Percentiles rank a stretch among this genome's conserved stretches.
Evolutionary conservation across 2,888 invertebrate species (phyloP).

Genomic region (Chloromyia formosa): DNA sequence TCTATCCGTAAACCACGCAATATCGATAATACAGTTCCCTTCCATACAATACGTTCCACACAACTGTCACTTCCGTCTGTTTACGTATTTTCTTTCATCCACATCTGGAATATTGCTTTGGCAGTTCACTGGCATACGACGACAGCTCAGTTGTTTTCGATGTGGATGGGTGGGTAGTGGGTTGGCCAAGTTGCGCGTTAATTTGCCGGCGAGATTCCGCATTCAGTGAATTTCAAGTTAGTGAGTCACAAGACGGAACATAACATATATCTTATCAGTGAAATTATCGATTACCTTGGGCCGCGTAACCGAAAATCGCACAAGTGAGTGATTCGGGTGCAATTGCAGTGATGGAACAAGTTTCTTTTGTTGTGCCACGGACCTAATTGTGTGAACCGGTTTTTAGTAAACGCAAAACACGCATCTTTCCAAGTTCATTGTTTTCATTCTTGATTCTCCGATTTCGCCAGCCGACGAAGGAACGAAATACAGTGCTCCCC

Average conservation of each 20-base stretch:
- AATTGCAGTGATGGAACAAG: no score
- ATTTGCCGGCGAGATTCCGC: neutral
- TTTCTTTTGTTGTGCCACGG: no score
- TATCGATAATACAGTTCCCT: neutral
- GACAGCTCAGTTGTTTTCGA: neutral
- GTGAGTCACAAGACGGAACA: neutral
- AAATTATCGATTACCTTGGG: no score
- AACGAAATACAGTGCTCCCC: no score
- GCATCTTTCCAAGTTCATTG: no score
- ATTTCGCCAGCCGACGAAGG: no score
- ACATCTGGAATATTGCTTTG: neutral
- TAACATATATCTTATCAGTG: no score
- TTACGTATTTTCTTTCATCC: neutral
- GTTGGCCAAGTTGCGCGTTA: neutral
- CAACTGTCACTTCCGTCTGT: neutral
- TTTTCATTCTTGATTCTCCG: no score
- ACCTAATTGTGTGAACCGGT: no score
- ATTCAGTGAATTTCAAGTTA: neutral
- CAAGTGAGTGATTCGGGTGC: no score
- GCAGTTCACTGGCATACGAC: neutral
- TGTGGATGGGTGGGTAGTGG: neutral
- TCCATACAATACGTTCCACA: neutral
- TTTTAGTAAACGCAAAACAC: no score
- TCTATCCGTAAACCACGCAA: neutral
- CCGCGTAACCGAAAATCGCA: no score